Percentiles rank a stretch among this genome's conserved stretches.
Conservation (phyloP, 2,113 vertebrate genomes). For the Psettodes erumei region DNA sequence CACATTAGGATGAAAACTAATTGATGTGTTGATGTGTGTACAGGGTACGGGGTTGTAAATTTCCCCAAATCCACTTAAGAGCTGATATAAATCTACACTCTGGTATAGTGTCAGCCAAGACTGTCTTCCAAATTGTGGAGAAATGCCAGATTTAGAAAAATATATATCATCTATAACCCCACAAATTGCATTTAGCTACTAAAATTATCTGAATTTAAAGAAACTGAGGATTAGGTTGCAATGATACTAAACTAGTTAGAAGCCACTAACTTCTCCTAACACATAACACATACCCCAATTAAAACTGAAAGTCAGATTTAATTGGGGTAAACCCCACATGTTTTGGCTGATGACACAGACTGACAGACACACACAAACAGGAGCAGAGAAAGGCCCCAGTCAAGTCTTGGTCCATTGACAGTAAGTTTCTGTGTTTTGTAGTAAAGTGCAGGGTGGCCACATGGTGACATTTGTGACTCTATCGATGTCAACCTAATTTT, state of each 20-base stretch:
- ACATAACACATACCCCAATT: background rate
- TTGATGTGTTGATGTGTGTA: no score
- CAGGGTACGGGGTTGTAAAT: no score
- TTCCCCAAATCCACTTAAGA: background rate
- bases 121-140: background rate
- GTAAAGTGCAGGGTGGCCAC: constrained; percentile 51
- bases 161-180: no score
- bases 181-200: background rate
- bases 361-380: constrained; percentile 8
- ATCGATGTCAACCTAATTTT: constrained; percentile 80
- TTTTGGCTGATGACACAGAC: constrained; percentile 29
- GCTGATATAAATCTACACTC: background rate
- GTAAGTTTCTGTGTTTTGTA: constrained; percentile 58
- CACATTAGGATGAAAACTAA: no score
- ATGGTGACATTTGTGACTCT: constrained; percentile 78
- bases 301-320: background rate
- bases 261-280: background rate
- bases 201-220: background rate
- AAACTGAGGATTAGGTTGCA: background rate
- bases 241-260: background rate
- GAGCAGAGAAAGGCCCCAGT: constrained; percentile 24
- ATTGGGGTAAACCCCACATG: constrained; percentile 26
- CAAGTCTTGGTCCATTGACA: constrained; percentile 27
- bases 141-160: no score
- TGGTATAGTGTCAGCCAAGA: background rate